A percentile compares a stretch with the other conserved stretches of the same genome.
Conservation (phyloP, 2,797 vertebrate species). For the Spheniscus humboldti region DNA sequence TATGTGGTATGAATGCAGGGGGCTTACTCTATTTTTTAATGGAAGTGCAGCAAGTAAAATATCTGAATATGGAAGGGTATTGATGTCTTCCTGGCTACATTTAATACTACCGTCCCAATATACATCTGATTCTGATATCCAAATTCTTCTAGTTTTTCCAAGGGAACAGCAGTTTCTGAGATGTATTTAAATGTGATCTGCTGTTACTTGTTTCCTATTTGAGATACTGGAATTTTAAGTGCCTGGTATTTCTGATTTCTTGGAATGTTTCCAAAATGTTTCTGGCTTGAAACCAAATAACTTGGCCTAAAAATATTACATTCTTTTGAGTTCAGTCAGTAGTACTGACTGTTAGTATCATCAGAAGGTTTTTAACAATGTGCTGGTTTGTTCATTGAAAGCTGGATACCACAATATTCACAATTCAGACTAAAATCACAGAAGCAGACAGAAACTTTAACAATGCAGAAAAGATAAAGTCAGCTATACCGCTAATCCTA, state of each 20-base stretch:
- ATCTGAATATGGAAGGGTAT: not conserved
- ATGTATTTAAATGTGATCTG: not conserved
- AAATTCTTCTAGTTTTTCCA: not conserved
- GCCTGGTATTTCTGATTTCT: slow-evolving; percentile 6
- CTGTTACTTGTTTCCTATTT: not conserved
- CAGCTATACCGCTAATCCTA: not conserved
- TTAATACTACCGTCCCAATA: not conserved
- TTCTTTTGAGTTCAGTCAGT: not conserved
- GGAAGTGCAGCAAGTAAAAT: not conserved
- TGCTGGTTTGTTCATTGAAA: not conserved
- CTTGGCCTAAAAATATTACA: not conserved
- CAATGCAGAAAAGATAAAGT: not conserved
- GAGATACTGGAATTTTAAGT: not conserved
- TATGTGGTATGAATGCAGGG: not conserved
- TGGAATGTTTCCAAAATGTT: not conserved
- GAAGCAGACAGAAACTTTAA: not conserved
- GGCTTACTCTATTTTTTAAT: not conserved
- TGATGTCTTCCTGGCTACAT: not conserved
- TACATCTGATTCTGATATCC: not conserved
- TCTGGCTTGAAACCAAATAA: not conserved
- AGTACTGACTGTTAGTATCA: not conserved
- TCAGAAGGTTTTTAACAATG: not conserved
- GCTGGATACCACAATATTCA: not conserved
- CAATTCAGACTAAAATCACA: not conserved
- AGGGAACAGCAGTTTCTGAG: not conserved